A percentile compares a stretch with the other conserved stretches of the same genome.
Evolutionary conservation across 2,113 vertebrate genomes (phyloP).

Genomic region (Addax nasomaculatus): DNA sequence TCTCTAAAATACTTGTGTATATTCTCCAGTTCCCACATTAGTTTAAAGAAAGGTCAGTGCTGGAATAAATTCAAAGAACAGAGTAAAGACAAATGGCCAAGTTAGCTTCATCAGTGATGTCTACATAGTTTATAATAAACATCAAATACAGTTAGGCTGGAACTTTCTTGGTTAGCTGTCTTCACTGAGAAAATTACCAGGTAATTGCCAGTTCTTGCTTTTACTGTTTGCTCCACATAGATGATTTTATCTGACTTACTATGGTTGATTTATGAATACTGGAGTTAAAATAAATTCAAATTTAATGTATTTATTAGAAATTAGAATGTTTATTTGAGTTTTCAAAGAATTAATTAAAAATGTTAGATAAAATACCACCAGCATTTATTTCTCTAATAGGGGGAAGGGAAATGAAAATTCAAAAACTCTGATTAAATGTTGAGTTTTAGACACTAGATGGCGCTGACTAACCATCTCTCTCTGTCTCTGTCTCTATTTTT

Average conservation of each 20-base stretch:
- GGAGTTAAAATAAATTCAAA: background rate
- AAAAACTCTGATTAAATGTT: background rate
- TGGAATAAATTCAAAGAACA: background rate
- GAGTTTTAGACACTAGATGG: slow-evolving; percentile 75
- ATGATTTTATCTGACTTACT: background rate
- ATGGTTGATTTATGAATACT: background rate
- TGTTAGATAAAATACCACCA: background rate
- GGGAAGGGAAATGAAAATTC: rapidly evolving
- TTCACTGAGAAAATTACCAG: background rate
- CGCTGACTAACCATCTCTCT: slow-evolving; percentile 20
- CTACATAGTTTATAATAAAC: background rate
- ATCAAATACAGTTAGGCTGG: background rate
- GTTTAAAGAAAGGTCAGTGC: background rate
- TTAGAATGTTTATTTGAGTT: background rate
- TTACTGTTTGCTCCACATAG: background rate
- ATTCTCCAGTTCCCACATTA: background rate
- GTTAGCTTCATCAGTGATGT: background rate
- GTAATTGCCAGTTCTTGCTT: background rate
- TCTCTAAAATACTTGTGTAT: background rate
- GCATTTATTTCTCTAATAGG: background rate
- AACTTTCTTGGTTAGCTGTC: background rate
- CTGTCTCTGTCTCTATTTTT: rapidly evolving
- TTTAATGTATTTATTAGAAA: background rate
- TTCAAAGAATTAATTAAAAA: background rate
- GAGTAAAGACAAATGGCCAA: background rate